These are phyloP conservation scores for Lepilemur septentrionalis DNA, from an alignment of 2,797 vertebrate species.

Conservation along the genomic window DNA sequence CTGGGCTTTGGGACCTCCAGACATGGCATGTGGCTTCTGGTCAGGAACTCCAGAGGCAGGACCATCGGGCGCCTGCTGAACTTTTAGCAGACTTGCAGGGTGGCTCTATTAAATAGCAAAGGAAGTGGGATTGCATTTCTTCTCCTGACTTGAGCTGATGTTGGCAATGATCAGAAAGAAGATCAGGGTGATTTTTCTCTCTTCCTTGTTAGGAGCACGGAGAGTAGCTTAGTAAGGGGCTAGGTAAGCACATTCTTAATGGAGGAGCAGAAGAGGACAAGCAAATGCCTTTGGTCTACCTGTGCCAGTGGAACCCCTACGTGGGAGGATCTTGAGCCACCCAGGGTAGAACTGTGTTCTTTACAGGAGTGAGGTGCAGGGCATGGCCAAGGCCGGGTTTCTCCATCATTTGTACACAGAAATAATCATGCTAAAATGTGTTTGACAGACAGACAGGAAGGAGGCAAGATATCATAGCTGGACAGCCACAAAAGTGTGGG, in stretches of 20 bases:
- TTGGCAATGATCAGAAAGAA: not conserved
- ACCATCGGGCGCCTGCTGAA: not conserved
- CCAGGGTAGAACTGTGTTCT: not conserved
- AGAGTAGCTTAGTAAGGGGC: not conserved
- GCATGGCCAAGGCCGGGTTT: not conserved
- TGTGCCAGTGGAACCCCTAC: not conserved
- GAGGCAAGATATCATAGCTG: not conserved
- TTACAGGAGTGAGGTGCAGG: not conserved
- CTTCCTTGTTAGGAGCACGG: not conserved
- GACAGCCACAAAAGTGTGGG: not conserved
- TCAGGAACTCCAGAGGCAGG: not conserved
- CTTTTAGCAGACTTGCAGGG: not conserved
- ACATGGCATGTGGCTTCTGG: not conserved
- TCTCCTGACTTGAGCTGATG: not conserved
- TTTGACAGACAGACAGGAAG: not conserved
- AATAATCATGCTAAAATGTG: not conserved
- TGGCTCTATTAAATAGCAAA: not conserved
- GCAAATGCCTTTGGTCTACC: not conserved
- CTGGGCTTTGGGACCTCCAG: not conserved
- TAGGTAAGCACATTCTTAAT: not conserved
- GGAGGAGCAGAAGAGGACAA: not conserved
- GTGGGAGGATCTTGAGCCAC: not conserved
- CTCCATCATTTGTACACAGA: not conserved
- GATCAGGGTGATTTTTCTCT: not conserved
- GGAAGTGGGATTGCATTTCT: not conserved